A percentile compares a stretch with the other conserved stretches of the same genome.
Evolutionary conservation across 2,797 vertebrate genomes (phyloP).

Genomic region (Anas acuta): DNA sequence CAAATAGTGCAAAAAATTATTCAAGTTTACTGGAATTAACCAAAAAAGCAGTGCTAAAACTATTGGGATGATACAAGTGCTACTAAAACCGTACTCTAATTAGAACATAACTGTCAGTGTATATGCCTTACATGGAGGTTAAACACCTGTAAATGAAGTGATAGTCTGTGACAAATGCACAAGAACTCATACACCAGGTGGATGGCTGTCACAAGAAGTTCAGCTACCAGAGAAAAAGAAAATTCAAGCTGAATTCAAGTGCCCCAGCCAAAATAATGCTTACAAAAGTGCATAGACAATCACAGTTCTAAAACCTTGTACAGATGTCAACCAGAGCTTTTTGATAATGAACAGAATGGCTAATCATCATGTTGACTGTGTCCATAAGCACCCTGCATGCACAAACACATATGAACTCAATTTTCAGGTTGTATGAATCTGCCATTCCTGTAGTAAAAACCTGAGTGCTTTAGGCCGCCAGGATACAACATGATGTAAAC

Average conservation of each 20-base stretch:
- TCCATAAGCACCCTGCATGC: not conserved
- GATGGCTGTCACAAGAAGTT: not conserved
- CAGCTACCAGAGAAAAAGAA: not conserved
- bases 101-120: not conserved
- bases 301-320: not conserved
- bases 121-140: not conserved
- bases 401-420: not conserved
- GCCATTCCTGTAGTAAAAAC: not conserved
- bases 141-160: not conserved
- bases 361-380: not conserved
- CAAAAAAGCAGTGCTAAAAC: conserved; percentile 14
- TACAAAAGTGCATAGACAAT: not conserved
- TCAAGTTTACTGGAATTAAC: not conserved
- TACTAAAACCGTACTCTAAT: not conserved
- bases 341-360: not conserved
- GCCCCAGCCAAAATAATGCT: not conserved
- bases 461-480: not conserved
- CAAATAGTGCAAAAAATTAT: conserved; percentile 4
- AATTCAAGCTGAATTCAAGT: not conserved
- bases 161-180: not conserved
- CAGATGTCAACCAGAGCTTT: not conserved
- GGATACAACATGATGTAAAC: not conserved
- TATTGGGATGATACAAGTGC: not conserved
- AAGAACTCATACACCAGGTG: not conserved
- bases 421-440: not conserved